Conservation (phyloP, 2,888 invertebrate genomes). For the Ditylenchus weischeri region DNA sequence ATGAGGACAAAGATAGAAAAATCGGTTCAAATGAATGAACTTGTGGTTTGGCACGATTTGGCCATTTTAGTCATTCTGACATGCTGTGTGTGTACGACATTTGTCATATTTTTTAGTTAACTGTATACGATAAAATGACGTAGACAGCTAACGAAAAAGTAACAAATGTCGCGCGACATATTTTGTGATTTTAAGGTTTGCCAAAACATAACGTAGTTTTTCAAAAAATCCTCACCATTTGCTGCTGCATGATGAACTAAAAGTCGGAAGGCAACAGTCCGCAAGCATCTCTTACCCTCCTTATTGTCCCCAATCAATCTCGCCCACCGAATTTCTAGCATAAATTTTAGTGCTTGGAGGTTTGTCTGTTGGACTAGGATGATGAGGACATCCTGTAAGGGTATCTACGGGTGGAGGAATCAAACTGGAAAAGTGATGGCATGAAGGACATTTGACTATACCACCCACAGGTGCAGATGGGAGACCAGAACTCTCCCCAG, state of each 20-base stretch:
- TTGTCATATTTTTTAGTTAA: no score
- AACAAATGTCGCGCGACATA: neutral
- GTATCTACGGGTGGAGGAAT: conserved; percentile 3
- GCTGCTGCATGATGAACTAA: neutral
- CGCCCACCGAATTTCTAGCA: neutral
- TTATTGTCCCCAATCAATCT: conserved; percentile 2
- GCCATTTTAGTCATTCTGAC: no score
- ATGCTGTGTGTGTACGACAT: no score
- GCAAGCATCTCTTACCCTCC: conserved; percentile 6
- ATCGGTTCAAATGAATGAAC: no score
- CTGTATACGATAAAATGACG: no score
- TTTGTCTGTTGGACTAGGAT: neutral
- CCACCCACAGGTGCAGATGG: neutral
- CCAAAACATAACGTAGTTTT: neutral
- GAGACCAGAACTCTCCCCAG: neutral
- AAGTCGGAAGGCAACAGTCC: conserved; percentile 7
- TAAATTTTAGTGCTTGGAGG: neutral
- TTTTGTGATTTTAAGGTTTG: neutral
- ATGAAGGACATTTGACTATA: conserved; percentile 2
- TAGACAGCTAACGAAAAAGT: no score
- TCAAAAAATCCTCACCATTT: neutral
- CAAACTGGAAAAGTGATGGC: neutral
- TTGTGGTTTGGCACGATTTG: no score
- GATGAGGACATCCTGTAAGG: neutral
- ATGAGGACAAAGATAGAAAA: no score